Conservation (phyloP, 2,797 vertebrate genomes). For the Triplophysa bombifrons region DNA sequence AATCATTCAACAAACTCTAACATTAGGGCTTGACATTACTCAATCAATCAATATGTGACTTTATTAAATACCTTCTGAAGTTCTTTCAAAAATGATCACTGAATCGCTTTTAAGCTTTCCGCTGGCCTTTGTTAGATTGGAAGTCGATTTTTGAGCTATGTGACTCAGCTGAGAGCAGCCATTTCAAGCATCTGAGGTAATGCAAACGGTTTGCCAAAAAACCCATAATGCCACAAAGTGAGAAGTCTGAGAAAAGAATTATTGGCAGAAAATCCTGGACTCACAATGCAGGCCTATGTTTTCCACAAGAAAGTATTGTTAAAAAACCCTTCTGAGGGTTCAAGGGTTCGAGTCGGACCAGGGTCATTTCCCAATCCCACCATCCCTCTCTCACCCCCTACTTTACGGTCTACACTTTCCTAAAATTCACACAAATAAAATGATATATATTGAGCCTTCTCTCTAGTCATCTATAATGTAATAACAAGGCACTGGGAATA, state of each 20-base stretch:
- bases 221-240: conserved; percentile 10
- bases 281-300: not conserved
- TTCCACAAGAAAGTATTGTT: not conserved
- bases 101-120: conserved; percentile 35
- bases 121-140: conserved; percentile 5
- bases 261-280: not conserved
- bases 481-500: conserved; percentile 1
- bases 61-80: conserved; percentile 34
- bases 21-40: not conserved
- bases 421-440: no score
- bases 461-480: not conserved
- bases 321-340: no score
- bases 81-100: conserved; percentile 1
- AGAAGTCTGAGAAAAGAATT: conserved; percentile 29
- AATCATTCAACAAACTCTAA: not conserved
- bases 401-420: no score
- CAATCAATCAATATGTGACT: not conserved
- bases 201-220: conserved; percentile 20
- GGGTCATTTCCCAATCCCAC: no score
- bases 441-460: not conserved
- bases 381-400: no score
- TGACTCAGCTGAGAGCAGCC: conserved; percentile 22
- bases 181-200: conserved; percentile 12
- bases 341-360: not conserved
- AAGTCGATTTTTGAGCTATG: not conserved